phyloP scores from a whole-genome alignment of 2,888 invertebrate genomes.

The Magallana nippona region DNA sequence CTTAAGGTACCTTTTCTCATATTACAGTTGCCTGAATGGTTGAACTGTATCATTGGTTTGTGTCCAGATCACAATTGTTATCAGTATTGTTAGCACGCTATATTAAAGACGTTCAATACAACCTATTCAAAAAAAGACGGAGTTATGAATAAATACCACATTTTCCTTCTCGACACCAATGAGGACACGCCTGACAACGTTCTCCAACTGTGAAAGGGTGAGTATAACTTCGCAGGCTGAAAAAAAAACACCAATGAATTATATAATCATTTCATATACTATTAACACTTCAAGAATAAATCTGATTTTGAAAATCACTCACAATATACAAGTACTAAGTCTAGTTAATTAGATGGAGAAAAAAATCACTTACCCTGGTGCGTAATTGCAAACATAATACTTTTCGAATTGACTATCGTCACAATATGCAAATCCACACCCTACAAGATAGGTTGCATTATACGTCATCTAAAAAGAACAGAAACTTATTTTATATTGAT shows the following conservation, averaged over 20 bases:
- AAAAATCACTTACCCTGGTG: conserved; percentile 58
- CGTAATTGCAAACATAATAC: conserved; percentile 71
- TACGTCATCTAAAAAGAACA: conserved; percentile 63
- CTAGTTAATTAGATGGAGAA: not conserved
- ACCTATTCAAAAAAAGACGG: not conserved
- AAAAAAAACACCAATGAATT: no score
- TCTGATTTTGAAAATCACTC: no score
- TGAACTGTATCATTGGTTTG: no score
- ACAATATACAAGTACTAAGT: no score
- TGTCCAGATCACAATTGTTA: no score
- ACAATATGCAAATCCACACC: conserved; percentile 71
- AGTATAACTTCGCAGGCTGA: conserved; percentile 60
- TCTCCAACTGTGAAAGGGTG: conserved; percentile 63
- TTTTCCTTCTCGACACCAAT: conserved; percentile 64
- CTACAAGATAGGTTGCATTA: conserved; percentile 64
- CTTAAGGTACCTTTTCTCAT: no score
- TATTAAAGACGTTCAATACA: no score
- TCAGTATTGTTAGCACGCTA: no score
- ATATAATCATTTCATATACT: no score
- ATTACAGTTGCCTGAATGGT: no score
- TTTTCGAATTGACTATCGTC: conserved; percentile 57
- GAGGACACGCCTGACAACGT: conserved; percentile 64
- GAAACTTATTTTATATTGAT: no score
- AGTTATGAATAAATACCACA: conserved; percentile 62
- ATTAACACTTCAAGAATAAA: no score